Percentiles rank a stretch among this genome's conserved stretches.
These are phyloP conservation scores for Paradoxurus hermaphroditus DNA, from an alignment of 2,113 vertebrate species.

Conservation along the genomic window DNA sequence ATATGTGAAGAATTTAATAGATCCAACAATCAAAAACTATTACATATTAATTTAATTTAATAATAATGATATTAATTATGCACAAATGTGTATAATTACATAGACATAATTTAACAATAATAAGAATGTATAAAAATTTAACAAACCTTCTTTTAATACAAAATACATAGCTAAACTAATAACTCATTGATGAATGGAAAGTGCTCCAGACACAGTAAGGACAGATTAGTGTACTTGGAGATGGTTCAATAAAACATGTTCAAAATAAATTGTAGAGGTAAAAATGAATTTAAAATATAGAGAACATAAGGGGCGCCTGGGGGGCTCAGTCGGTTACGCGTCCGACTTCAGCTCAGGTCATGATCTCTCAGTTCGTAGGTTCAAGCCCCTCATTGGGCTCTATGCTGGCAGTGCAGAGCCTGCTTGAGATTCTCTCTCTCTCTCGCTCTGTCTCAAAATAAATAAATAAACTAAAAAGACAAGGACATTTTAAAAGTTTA, in stretches of 20 bases:
- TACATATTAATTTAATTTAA: background rate
- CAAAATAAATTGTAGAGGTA: background rate
- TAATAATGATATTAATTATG: background rate
- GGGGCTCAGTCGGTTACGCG: too few species aligned
- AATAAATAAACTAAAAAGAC: background rate
- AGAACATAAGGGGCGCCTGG: background rate
- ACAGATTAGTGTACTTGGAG: background rate
- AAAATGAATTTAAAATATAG: background rate
- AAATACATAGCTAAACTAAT: background rate
- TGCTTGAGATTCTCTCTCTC: too few species aligned
- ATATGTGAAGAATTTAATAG: background rate
- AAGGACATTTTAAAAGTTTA: background rate
- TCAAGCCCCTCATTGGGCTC: too few species aligned
- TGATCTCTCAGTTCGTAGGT: too few species aligned
- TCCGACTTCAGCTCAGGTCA: too few species aligned
- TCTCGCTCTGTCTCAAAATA: too few species aligned
- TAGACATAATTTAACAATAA: background rate
- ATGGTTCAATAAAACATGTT: background rate
- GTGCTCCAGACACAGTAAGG: background rate
- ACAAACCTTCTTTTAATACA: accelerated
- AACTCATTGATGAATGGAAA: background rate
- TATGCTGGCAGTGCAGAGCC: too few species aligned
- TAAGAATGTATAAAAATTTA: background rate
- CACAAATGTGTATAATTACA: background rate
- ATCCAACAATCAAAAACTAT: background rate